Conservation (phyloP, 2,888 invertebrate genomes). For the Philereme vetulata region DNA sequence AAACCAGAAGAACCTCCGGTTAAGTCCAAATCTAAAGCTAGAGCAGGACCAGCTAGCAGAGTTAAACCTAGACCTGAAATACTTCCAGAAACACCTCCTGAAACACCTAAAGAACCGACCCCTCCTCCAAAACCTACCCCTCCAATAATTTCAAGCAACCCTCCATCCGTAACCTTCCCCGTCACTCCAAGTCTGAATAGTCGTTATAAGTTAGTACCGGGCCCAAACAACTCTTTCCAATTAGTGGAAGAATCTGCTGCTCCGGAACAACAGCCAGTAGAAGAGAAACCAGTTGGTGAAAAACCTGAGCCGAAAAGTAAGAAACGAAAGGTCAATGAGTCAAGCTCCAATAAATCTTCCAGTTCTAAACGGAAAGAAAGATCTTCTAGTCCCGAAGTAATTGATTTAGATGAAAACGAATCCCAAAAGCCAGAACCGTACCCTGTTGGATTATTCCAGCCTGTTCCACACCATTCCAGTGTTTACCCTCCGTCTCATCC, state of each 20-base stretch:
- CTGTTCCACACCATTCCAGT: conserved; percentile 51
- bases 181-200: conserved; percentile 59
- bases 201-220: conserved; percentile 69
- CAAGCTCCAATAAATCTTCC: conserved; percentile 1
- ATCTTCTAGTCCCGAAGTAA: conserved; percentile 40
- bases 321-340: conserved; percentile 30
- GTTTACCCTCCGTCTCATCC: conserved; percentile 36
- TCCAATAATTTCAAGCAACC: conserved; percentile 22
- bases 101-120: conserved; percentile 31
- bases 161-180: conserved; percentile 59
- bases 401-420: conserved; percentile 45
- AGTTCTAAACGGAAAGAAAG: conserved; percentile 12
- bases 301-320: conserved; percentile 26
- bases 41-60: conserved; percentile 73
- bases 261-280: conserved; percentile 6
- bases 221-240: conserved; percentile 72
- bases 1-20: conserved; percentile 39
- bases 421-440: conserved; percentile 54
- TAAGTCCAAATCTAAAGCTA: conserved; percentile 64
- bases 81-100: background rate
- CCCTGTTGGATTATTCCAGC: conserved; percentile 74
- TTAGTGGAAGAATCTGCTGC: conserved; percentile 58
- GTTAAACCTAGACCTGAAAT: conserved; percentile 43
- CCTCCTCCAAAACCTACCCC: conserved; percentile 18
- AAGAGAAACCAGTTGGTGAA: conserved; percentile 14